Evolutionary conservation across 1,140 invertebrate genomes (phyloP).

Genomic region (Saccostrea echinata): DNA sequence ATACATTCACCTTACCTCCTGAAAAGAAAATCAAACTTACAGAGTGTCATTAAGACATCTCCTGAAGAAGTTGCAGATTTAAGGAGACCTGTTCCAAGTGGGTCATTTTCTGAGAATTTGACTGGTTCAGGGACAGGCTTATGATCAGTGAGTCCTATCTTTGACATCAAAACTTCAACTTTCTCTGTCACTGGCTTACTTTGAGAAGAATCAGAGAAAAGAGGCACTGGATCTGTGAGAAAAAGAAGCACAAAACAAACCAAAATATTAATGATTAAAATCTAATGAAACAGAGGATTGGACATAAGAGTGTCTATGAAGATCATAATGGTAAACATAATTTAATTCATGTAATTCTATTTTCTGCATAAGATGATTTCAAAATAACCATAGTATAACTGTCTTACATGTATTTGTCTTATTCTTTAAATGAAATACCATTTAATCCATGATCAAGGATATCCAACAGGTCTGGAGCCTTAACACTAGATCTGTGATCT

Average conservation of each 20-base stretch:
- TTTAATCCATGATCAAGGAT: slow-evolving; percentile 46
- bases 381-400: background rate
- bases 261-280: too few relatives aligned
- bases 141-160: slow-evolving; percentile 79
- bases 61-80: slow-evolving; percentile 41
- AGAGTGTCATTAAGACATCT: slow-evolving; percentile 22
- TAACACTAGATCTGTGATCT: slow-evolving; percentile 5
- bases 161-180: slow-evolving; percentile 71
- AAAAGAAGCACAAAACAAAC: background rate
- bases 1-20: too few relatives aligned
- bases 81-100: slow-evolving; percentile 81
- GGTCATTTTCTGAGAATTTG: slow-evolving; percentile 81
- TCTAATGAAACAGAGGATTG: too few relatives aligned
- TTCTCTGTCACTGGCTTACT: slow-evolving; percentile 55
- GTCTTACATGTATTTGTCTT: background rate
- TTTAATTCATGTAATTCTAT: background rate
- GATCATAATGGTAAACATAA: too few relatives aligned
- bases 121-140: slow-evolving; percentile 80
- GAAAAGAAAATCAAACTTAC: background rate
- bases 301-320: too few relatives aligned
- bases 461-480: slow-evolving; percentile 67
- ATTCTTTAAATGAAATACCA: slow-evolving; percentile 26
- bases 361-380: background rate
- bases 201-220: slow-evolving; percentile 3
- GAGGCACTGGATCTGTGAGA: background rate